Conservation (phyloP, 2,113 vertebrate species). For the Pseudolaguvia tuberculata region DNA sequence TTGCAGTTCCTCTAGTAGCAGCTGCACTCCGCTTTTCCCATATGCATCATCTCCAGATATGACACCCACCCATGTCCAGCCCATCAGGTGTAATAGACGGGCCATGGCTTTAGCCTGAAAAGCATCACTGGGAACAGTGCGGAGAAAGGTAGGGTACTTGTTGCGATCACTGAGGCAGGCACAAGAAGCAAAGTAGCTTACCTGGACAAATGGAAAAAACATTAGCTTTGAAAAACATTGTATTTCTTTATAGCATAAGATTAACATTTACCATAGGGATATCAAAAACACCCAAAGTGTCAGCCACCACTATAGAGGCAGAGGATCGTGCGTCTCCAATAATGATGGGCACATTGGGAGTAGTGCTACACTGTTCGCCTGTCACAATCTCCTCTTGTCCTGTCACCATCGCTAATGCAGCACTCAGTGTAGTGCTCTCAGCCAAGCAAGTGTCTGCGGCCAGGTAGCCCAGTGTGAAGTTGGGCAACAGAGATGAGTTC, state of each 20-base stretch:
- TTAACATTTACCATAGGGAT: constrained; percentile 54
- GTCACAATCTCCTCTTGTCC: constrained; percentile 37
- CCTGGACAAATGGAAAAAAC: constrained; percentile 36
- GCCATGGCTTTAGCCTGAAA: constrained; percentile 55
- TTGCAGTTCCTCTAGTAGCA: constrained; percentile 53
- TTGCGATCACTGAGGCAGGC: constrained; percentile 41
- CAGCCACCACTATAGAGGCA: constrained; percentile 54
- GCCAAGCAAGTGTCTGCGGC: constrained; percentile 58
- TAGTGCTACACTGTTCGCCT: constrained; percentile 36
- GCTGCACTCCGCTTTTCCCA: constrained; percentile 55
- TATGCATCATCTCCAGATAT: constrained; percentile 58
- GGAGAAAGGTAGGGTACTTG: constrained; percentile 52
- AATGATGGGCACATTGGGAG: constrained; percentile 49
- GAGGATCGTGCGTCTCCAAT: constrained; percentile 55
- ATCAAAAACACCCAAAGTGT: constrained; percentile 56
- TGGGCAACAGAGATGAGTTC: constrained; percentile 44
- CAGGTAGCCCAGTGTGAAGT: constrained; percentile 52
- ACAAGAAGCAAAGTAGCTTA: constrained; percentile 54
- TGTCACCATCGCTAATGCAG: constrained; percentile 51
- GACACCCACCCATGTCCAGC: constrained; percentile 58
- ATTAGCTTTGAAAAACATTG: background rate
- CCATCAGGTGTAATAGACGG: constrained; percentile 51
- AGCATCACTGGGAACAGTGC: constrained; percentile 56
- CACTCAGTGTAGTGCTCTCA: constrained; percentile 51
- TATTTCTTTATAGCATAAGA: background rate